Percentiles rank a stretch among this genome's conserved stretches.
Evolutionary conservation across 2,113 vertebrate genomes (phyloP).

Genomic region (Eolophus roseicapilla): DNA sequence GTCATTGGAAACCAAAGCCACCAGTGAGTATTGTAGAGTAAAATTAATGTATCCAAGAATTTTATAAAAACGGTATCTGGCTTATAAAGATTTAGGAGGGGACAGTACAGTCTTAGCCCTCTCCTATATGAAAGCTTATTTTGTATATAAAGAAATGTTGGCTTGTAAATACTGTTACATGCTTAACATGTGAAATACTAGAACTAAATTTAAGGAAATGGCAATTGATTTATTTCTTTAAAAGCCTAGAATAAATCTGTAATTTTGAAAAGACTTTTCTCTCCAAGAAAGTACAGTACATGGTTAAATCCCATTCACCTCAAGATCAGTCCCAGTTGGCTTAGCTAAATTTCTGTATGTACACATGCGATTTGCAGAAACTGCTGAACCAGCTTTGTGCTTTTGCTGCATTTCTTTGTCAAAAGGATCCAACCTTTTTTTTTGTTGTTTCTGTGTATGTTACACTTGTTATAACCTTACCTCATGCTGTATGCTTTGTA

Average conservation of each 20-base stretch:
- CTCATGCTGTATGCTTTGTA: conserved; percentile 67
- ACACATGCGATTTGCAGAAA: conserved; percentile 12
- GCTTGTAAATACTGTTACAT: neutral
- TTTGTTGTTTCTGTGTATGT: conserved; percentile 33
- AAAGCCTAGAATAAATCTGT: neutral
- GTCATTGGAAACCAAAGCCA: neutral
- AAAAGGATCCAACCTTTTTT: conserved; percentile 17
- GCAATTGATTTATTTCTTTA: neutral
- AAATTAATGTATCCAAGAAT: neutral
- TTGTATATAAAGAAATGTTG: neutral
- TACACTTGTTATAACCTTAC: conserved; percentile 48
- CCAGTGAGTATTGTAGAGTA: neutral
- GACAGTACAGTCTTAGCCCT: neutral
- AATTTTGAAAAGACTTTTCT: neutral
- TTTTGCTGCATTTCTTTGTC: conserved; percentile 52
- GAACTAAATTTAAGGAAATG: neutral
- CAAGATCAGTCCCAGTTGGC: neutral
- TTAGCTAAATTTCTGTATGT: neutral
- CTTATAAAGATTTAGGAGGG: neutral
- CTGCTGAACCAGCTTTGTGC: conserved; percentile 24
- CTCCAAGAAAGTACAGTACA: neutral
- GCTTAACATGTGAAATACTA: neutral
- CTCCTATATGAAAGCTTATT: neutral
- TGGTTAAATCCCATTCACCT: neutral
- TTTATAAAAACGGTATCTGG: neutral